Percentiles rank a stretch among this genome's conserved stretches.
phyloP scores from a whole-genome alignment of 2,888 invertebrate species.

The Pterostichus madidus region DNA sequence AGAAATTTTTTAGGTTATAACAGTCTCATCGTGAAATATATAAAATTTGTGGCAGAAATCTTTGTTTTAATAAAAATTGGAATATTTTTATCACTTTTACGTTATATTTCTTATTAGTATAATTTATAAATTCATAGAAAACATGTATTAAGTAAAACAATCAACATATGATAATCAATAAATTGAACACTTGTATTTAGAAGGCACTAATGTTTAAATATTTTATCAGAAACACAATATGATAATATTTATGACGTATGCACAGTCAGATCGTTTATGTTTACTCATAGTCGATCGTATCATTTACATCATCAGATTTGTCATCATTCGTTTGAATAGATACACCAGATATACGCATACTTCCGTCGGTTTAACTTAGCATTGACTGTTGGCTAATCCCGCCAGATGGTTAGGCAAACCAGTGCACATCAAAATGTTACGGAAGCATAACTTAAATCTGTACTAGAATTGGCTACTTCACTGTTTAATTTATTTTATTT shows the following conservation, averaged over 20 bases:
- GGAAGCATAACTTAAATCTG: too few relatives aligned
- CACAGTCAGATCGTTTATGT: conserved; percentile 15
- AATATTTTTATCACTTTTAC: conserved; percentile 38
- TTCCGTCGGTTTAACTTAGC: conserved; percentile 12
- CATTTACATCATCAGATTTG: conserved; percentile 46
- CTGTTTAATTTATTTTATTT: too few relatives aligned
- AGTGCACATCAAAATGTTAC: too few relatives aligned
- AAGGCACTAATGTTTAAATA: conserved; percentile 36
- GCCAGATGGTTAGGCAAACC: neutral
- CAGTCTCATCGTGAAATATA: conserved; percentile 28
- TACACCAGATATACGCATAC: conserved; percentile 3
- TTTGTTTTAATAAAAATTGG: conserved; percentile 9
- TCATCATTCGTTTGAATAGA: conserved; percentile 20
- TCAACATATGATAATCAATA: conserved; percentile 48
- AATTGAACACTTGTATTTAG: conserved; percentile 45
- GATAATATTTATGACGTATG: neutral
- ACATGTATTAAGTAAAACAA: conserved; percentile 26
- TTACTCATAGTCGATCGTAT: conserved; percentile 34
- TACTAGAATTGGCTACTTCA: too few relatives aligned
- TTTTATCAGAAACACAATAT: conserved; percentile 19
- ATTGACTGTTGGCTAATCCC: neutral
- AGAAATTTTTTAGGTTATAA: conserved; percentile 20
- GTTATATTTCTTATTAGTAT: conserved; percentile 20
- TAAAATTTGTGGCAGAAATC: neutral
- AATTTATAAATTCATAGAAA: conserved; percentile 8